Evolutionary conservation across 2,888 invertebrate genomes (phyloP).

Genomic region (Spicauda simplicius): DNA sequence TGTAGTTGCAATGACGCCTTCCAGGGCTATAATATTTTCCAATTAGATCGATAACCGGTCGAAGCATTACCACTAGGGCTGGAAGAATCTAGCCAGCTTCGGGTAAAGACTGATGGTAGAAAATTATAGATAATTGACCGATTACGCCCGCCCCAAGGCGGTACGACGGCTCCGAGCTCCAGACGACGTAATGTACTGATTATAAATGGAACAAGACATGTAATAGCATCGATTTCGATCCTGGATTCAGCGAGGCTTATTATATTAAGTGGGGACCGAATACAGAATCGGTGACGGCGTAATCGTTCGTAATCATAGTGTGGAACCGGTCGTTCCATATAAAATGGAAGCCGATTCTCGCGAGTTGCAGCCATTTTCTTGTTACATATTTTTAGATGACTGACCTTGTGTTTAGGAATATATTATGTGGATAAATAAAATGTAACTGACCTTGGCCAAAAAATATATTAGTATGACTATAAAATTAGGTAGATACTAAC

Average conservation of each 20-base stretch:
- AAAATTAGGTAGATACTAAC: too few relatives aligned
- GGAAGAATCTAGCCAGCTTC: slow-evolving; percentile 65
- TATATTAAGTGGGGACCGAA: slow-evolving; percentile 83
- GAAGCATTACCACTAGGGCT: slow-evolving; percentile 62
- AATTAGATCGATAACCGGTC: slow-evolving; percentile 75
- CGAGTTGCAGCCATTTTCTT: slow-evolving; percentile 20
- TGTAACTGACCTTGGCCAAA: not conserved
- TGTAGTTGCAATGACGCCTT: slow-evolving; percentile 30
- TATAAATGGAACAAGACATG: slow-evolving; percentile 78
- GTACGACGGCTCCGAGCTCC: slow-evolving; percentile 46
- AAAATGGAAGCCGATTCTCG: slow-evolving; percentile 30
- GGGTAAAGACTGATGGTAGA: slow-evolving; percentile 80
- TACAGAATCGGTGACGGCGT: slow-evolving; percentile 76
- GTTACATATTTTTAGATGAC: slow-evolving; percentile 26
- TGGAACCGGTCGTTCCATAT: slow-evolving; percentile 45
- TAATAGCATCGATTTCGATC: slow-evolving; percentile 81
- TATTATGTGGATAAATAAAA: not conserved
- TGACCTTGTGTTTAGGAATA: slow-evolving; percentile 1
- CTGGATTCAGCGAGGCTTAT: slow-evolving; percentile 78
- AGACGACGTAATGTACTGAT: slow-evolving; percentile 72
- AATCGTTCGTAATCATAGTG: slow-evolving; percentile 78
- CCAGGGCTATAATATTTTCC: slow-evolving; percentile 64
- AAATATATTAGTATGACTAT: too few relatives aligned
- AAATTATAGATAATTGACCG: slow-evolving; percentile 83
- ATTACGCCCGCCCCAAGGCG: slow-evolving; percentile 70